phyloP scores from a whole-genome alignment of 35 echinoderm and acorn worm species.

The Holothuria glaberrima region DNA sequence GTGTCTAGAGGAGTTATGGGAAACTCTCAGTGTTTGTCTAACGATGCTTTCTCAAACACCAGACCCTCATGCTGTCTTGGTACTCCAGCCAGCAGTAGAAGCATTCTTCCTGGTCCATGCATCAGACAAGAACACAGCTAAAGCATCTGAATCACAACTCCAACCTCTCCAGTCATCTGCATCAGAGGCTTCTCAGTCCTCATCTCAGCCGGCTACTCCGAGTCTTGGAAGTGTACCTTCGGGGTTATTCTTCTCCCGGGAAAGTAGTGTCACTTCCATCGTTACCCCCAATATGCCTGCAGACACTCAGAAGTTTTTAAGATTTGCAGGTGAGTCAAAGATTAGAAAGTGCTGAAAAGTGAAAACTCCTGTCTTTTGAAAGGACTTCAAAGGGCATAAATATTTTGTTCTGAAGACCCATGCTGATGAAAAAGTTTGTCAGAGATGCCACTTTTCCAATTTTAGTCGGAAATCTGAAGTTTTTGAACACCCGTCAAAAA shows the following conservation, averaged over 20 bases:
- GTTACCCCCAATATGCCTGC: constrained; percentile 89
- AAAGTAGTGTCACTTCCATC: constrained; percentile 87
- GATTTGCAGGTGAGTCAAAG: constrained; percentile 87
- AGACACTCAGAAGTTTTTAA: constrained; percentile 96
- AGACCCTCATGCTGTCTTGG: constrained; percentile 95
- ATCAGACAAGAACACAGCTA: constrained; percentile 76
- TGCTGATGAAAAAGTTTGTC: no score
- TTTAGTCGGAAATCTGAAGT: no score
- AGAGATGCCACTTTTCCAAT: no score
- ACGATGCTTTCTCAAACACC: constrained; percentile 85
- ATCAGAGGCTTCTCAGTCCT: background rate
- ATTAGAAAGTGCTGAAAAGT: no score
- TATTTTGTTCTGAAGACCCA: no score
- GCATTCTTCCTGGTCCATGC: constrained; percentile 98
- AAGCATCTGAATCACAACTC: constrained; percentile 25
- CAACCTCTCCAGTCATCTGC: background rate
- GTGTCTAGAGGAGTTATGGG: constrained; percentile 85
- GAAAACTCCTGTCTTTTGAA: no score
- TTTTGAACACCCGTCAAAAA: no score
- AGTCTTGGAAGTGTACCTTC: constrained; percentile 42
- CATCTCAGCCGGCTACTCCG: constrained; percentile 53
- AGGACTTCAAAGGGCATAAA: no score
- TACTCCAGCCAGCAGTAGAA: constrained; percentile 95
- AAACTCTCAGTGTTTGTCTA: constrained; percentile 87
- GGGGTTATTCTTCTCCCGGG: constrained; percentile 75